phyloP scores from a whole-genome alignment of 1,140 invertebrate species.

The Lordiphosa collinella region DNA sequence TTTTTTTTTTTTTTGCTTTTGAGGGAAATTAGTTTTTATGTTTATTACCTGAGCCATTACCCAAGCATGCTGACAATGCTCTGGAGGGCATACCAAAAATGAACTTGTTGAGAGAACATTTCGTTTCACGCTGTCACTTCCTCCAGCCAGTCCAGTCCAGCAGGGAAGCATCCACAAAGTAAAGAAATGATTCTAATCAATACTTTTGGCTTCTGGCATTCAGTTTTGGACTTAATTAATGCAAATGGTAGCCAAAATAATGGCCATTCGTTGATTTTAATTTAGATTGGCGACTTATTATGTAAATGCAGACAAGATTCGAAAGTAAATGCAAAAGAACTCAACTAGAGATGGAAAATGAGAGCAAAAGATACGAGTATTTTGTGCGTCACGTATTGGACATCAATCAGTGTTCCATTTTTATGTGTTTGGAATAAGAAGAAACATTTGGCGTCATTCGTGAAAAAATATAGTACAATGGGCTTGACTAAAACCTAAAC shows the following conservation, averaged over 20 bases:
- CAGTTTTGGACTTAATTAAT: slow-evolving; percentile 58
- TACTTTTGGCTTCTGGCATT: slow-evolving; percentile 40
- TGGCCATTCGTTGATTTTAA: slow-evolving; percentile 64
- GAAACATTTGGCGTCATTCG: no score
- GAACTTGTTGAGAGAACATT: slow-evolving; percentile 58
- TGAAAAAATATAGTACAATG: no score
- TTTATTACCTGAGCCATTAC: slow-evolving; percentile 75
- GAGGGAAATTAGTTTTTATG: slow-evolving; percentile 78
- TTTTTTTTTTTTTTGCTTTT: slow-evolving; percentile 59
- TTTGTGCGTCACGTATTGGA: no score
- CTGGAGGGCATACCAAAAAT: slow-evolving; percentile 33
- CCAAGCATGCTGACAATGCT: slow-evolving; percentile 49
- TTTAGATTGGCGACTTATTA: slow-evolving; percentile 69
- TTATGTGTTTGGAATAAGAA: no score
- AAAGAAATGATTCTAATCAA: slow-evolving; percentile 67
- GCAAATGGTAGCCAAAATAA: slow-evolving; percentile 47
- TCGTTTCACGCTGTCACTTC: background rate
- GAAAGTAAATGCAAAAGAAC: slow-evolving; percentile 25
- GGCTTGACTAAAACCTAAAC: no score
- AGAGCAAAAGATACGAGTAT: background rate
- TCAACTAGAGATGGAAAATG: slow-evolving; percentile 3
- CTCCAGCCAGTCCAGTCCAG: background rate
- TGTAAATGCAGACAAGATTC: slow-evolving; percentile 52
- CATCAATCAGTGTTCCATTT: no score
- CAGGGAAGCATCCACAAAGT: slow-evolving; percentile 16